phyloP scores from a whole-genome alignment of 2,113 vertebrate species.

The Hippolais icterina region DNA sequence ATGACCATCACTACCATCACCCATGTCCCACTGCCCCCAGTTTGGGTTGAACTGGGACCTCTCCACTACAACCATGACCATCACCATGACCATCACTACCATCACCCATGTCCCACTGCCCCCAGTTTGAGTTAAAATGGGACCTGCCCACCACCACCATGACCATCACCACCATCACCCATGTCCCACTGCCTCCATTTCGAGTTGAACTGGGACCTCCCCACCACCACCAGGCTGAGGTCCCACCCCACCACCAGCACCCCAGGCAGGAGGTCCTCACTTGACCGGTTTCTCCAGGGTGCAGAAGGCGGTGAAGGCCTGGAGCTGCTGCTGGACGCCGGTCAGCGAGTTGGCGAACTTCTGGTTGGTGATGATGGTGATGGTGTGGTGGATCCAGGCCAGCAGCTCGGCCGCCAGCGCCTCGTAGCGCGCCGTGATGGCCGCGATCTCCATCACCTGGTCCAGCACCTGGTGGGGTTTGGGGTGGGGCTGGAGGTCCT shows the following conservation, averaged over 20 bases:
- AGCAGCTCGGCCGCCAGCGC: slow-evolving; percentile 86
- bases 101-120: no score
- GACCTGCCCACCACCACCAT: no score
- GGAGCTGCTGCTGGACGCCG: slow-evolving; percentile 94
- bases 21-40: no score
- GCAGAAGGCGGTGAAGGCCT: slow-evolving; percentile 94
- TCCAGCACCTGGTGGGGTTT: slow-evolving; percentile 66
- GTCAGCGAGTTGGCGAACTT: slow-evolving; percentile 93
- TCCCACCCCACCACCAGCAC: background rate
- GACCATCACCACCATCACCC: no score
- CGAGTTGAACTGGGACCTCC: no score
- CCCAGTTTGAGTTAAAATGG: no score
- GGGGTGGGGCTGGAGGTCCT: background rate
- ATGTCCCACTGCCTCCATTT: no score
- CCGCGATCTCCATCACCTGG: slow-evolving; percentile 87
- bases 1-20: no score
- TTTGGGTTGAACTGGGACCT: no score
- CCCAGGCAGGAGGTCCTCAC: slow-evolving; percentile 60
- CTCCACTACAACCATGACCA: no score
- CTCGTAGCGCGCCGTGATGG: slow-evolving; percentile 84
- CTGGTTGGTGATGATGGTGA: slow-evolving; percentile 88
- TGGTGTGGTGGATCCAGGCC: slow-evolving; percentile 91
- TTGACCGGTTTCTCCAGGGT: slow-evolving; percentile 94
- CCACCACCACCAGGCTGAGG: background rate
- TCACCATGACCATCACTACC: no score